A percentile compares a stretch with the other conserved stretches of the same genome.
Conservation (phyloP, 2,797 vertebrate genomes). For the Betta splendens region DNA sequence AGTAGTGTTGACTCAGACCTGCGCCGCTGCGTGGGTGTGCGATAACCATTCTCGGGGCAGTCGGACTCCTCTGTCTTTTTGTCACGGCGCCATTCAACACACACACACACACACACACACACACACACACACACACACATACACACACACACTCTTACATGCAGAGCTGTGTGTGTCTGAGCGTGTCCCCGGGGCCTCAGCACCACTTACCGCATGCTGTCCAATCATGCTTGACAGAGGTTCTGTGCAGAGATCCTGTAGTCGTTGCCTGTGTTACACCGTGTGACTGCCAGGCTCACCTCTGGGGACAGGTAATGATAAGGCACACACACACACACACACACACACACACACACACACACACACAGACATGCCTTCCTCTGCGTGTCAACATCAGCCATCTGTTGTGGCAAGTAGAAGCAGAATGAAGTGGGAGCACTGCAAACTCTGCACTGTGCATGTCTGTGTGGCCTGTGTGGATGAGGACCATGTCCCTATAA, state of each 20-base stretch:
- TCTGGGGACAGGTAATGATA: slow-evolving; percentile 70
- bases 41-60: slow-evolving; percentile 49
- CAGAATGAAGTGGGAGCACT: slow-evolving; percentile 12
- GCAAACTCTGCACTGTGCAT: slow-evolving; percentile 15
- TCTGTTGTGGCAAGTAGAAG: slow-evolving; percentile 50
- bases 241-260: slow-evolving; percentile 65
- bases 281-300: slow-evolving; percentile 70
- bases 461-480: neutral
- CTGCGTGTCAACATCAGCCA: slow-evolving; percentile 55
- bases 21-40: slow-evolving; percentile 33
- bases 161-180: slow-evolving; percentile 15
- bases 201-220: slow-evolving; percentile 69
- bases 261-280: slow-evolving; percentile 61
- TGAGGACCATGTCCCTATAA: no score
- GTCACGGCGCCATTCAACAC: slow-evolving; percentile 62
- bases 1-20: slow-evolving; percentile 59
- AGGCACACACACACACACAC: slow-evolving; percentile 37
- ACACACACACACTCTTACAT: slow-evolving; percentile 18
- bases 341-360: slow-evolving; percentile 14
- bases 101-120: slow-evolving; percentile 14
- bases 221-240: slow-evolving; percentile 72
- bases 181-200: slow-evolving; percentile 34
- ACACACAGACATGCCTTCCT: slow-evolving; percentile 13
- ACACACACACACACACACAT: slow-evolving; percentile 19
- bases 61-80: slow-evolving; percentile 68